A percentile compares a stretch with the other conserved stretches of the same genome.
These are phyloP conservation scores for Paratilapia polleni DNA, from an alignment of 2,113 vertebrate species.

Conservation along the genomic window DNA sequence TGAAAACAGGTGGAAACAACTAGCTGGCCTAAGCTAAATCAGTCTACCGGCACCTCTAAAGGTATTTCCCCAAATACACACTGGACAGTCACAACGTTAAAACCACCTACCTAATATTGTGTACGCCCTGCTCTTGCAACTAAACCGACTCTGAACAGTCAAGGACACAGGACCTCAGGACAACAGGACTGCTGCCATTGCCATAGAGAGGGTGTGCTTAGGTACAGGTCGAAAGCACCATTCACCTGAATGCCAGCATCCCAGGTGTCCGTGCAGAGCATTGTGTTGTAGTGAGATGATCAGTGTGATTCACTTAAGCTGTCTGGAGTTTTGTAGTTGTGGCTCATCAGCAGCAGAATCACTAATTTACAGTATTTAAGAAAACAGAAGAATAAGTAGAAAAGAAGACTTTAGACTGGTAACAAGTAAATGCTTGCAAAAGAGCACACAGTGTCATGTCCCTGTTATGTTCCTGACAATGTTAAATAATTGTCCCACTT, in stretches of 20 bases:
- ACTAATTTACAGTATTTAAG: neutral
- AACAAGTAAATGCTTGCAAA: neutral
- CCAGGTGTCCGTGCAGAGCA: too few species aligned
- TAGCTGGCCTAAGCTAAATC: neutral
- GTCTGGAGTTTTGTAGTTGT: neutral
- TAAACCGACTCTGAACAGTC: neutral
- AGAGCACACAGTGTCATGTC: neutral
- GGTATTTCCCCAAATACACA: neutral
- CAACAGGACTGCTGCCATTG: too few species aligned
- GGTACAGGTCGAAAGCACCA: neutral
- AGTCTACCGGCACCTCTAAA: neutral
- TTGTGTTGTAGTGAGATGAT: neutral
- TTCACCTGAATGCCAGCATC: too few species aligned
- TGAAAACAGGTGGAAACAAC: neutral
- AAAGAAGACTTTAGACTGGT: neutral
- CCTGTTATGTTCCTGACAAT: too few species aligned
- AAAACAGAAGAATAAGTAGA: neutral
- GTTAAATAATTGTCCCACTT: neutral
- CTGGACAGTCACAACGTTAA: neutral
- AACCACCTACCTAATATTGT: neutral
- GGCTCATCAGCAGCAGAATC: neutral
- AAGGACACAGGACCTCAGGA: neutral
- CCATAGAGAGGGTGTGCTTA: too few species aligned
- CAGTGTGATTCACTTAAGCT: neutral
- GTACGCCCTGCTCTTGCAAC: neutral